Conservation (phyloP, 2,797 vertebrate genomes). For the Taeniopygia guttata region DNA sequence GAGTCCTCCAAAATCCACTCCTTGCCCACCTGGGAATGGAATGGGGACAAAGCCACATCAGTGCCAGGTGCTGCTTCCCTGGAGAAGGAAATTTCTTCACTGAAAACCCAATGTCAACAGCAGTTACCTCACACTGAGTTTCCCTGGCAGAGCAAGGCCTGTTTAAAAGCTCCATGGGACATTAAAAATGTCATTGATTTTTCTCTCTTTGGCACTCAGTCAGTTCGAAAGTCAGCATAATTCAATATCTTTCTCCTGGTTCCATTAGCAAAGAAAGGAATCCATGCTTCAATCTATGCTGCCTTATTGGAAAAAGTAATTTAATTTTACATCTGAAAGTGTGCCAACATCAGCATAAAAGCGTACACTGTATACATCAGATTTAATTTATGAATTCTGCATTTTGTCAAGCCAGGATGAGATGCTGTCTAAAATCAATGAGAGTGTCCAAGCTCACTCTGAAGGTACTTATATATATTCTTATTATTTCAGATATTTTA, state of each 20-base stretch:
- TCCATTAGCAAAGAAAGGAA: slow-evolving; percentile 65
- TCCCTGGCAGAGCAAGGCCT: background rate
- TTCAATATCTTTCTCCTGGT: slow-evolving; percentile 55
- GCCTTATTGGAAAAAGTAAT: slow-evolving; percentile 64
- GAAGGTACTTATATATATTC: background rate
- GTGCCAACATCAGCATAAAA: slow-evolving; percentile 60
- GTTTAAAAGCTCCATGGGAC: slow-evolving; percentile 46
- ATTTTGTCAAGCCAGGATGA: slow-evolving; percentile 22
- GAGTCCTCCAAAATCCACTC: background rate
- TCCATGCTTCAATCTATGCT: slow-evolving; percentile 34
- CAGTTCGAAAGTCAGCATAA: slow-evolving; percentile 54
- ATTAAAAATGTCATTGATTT: slow-evolving; percentile 61
- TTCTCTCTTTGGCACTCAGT: slow-evolving; percentile 38
- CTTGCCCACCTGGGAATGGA: background rate
- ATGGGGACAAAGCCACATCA: background rate
- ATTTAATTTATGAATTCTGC: slow-evolving; percentile 55
- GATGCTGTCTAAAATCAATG: slow-evolving; percentile 35
- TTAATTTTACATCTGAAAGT: slow-evolving; percentile 63
- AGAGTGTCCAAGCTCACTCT: background rate
- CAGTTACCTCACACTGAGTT: background rate
- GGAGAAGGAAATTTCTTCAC: background rate
- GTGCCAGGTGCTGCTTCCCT: background rate
- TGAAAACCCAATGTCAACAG: slow-evolving; percentile 7
- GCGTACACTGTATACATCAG: background rate
- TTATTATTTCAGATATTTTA: slow-evolving; percentile 15